Evolutionary conservation across 1,140 invertebrate species (phyloP).

Genomic region (fruit fly (Drosophila melanogaster)): Release_6_plus_ISO1_MT NT_033779.5:6149501-6150000

Average conservation of each 20-base stretch:
- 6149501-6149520: constrained; percentile 83
- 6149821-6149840: constrained; percentile 24
- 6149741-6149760: constrained; percentile 2
- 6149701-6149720: not conserved
- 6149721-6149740: too few species aligned
- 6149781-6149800: constrained; percentile 20
- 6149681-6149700: constrained; percentile 15
- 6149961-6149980: constrained; percentile 65
- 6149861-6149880: not conserved
- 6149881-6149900: not conserved
- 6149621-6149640: constrained; percentile 65
- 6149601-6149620: constrained; percentile 35
- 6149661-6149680: constrained; percentile 74
- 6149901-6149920: too few species aligned
- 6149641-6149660: constrained; percentile 57
- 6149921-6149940: constrained; percentile 1
- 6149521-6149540: constrained; percentile 53
- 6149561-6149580: too few species aligned
- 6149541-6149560: constrained; percentile 23
- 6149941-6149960: constrained; percentile 32
- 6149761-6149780: constrained; percentile 9
- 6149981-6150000: constrained; percentile 77
- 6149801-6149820: constrained; percentile 28
- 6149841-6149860: constrained; percentile 11
- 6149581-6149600: too few species aligned